Evolutionary conservation across 2,113 vertebrate species (phyloP).

Genomic region (Mormyrus lacerda): DNA sequence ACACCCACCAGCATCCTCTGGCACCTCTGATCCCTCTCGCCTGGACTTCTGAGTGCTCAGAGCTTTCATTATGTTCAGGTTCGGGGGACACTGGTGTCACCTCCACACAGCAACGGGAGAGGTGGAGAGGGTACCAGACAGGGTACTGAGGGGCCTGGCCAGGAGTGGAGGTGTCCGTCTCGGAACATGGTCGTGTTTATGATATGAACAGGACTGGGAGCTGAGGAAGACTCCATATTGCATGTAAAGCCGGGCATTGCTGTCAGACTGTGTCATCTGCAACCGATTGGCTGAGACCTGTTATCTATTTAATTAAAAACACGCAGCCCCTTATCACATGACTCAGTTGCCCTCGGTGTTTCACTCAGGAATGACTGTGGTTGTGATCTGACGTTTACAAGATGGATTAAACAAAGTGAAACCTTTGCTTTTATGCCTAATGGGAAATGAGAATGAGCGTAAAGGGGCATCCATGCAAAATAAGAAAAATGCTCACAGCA

Average conservation of each 20-base stretch:
- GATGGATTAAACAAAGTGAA: neutral
- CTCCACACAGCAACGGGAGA: neutral
- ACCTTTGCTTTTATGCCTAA: neutral
- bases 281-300: neutral
- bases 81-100: too few relatives aligned
- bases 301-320: neutral
- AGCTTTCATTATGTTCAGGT: neutral
- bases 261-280: neutral
- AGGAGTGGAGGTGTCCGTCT: neutral
- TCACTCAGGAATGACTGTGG: slow-evolving; percentile 6
- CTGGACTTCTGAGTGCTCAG: neutral
- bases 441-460: neutral
- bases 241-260: neutral
- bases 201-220: neutral
- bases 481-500: neutral
- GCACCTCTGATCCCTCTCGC: neutral
- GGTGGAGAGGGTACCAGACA: neutral
- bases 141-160: neutral
- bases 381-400: neutral
- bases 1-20: too few relatives aligned
- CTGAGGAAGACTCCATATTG: neutral
- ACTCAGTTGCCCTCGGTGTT: slow-evolving; percentile 13
- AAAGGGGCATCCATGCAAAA: neutral
- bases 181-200: neutral
- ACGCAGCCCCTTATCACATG: slow-evolving; percentile 18